Base-by-base conservation (phyloP, 35 echinoderm and acorn worm genomes). In the Heliocidaris tuberculata region DNA sequence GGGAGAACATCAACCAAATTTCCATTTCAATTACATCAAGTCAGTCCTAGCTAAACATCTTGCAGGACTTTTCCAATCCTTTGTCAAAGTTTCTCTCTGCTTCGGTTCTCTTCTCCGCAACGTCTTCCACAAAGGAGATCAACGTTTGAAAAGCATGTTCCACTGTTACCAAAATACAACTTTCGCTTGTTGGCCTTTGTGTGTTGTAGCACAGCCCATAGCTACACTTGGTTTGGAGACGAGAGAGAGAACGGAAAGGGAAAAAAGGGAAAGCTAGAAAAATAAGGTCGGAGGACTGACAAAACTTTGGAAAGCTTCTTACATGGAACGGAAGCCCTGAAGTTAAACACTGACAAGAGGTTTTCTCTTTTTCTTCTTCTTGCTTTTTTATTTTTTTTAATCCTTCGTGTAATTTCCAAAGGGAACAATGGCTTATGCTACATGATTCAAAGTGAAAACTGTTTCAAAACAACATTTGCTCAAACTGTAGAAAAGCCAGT, bases 101-200 rank as follows among this genome's bases (percentile, higher is more conserved):
- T 48, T 48, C 87, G 15, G 31, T 89, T 30, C 87, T 89, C 47
- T 89, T 24, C 31, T 19, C 19, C 50, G 47, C 48, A 19, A 48
- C 17, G 31, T 35, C 21, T 1, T 21, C 91, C n/a, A 93, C 91
- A 93, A 93, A 50, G 32, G 48, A 59, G 91, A 93, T 93, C 91
- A 59, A 59, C 91, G 91, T 27, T 59, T 32, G 91, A 93, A 93
- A 93, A 93, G 91, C 50, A 93, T 93, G 47, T 93, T 93, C 48
- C 47, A 93, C 91, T 93, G 91, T 93, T 52, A 93, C 91, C 59
- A 93, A 56, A 93, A 93, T 93, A 93, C 91, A 59, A 93, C 91
- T 93, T 93, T 93, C 91, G 50, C 91, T 59, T 59, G 91, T 49
- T 49, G 31, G 91, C 47, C 29, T 93, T 93, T 93, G 91, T 93